Evolutionary conservation across 2,888 invertebrate species (phyloP).

Genomic region (Orthosia incerta): DNA sequence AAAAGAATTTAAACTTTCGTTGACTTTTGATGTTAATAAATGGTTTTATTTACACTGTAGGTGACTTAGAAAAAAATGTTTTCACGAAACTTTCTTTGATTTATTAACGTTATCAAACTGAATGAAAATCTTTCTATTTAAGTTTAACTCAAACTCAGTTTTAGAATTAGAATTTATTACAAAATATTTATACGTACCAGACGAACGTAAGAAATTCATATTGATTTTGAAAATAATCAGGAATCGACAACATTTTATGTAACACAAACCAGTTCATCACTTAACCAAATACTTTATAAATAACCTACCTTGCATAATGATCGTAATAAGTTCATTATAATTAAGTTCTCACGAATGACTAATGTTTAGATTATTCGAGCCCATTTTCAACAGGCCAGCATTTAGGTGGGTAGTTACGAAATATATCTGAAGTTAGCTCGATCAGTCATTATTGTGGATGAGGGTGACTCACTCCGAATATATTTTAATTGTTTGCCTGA

Average conservation of each 20-base stretch:
- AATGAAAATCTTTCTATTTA: neutral
- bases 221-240: too few species aligned
- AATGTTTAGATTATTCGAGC: slow-evolving; percentile 50
- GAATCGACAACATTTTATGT: neutral
- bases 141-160: neutral
- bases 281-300: neutral
- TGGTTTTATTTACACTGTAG: slow-evolving; percentile 3
- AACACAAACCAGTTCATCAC: neutral
- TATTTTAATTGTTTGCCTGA: slow-evolving; percentile 67
- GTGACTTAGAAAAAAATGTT: neutral
- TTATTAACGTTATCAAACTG: slow-evolving; percentile 11
- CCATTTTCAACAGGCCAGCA: slow-evolving; percentile 47
- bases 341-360: slow-evolving; percentile 50
- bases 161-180: neutral
- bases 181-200: too few species aligned
- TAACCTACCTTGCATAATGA: slow-evolving; percentile 20
- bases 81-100: slow-evolving; percentile 9
- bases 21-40: slow-evolving; percentile 23
- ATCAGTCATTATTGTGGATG: slow-evolving; percentile 56
- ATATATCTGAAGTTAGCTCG: slow-evolving; percentile 41
- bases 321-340: slow-evolving; percentile 8
- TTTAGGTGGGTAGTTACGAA: slow-evolving; percentile 49
- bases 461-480: slow-evolving; percentile 66
- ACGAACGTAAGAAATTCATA: neutral
- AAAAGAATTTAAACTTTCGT: slow-evolving; percentile 17